Base-by-base conservation (phyloP, 1,140 invertebrate genomes). In the Oreohelix idahoensis region DNA sequence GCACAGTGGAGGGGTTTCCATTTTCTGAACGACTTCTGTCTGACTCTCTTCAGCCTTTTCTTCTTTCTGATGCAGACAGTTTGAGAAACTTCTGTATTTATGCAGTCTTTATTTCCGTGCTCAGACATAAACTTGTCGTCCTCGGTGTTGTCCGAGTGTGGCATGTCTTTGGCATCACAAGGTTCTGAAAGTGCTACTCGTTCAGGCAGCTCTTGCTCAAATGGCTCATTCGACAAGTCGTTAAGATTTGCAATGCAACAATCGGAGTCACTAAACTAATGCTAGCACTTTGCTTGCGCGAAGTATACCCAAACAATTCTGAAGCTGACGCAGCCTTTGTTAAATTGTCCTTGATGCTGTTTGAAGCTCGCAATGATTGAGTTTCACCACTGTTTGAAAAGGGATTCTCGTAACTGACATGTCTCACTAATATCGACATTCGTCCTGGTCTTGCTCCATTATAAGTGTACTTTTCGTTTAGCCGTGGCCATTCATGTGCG, bases 21-120 rank as follows among this genome's bases (percentile, higher is more conserved):
- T 83, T 89, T 91, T 73, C 88, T 89, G 36, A 87, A 88, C 77
- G 87, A 86, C 42, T 80, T 83, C 45, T 76, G 83, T 74, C 70
- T 77, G 17, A 86, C 83, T 49, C 23, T 84, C 20, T 79, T 83
- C 69, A 73, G 58, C 53, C 42, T 75, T 29, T 75, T 73, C 58
- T 38, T 70, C 73, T 45, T 83, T 76, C 58, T n/a, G 35, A 32
- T 36, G 32, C 32, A 35, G 26, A 45, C 42, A 32, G 11, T 39
- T 51, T 15, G 2, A 15, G 39, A 42, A 45, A 29, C 32, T n/a
- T 73, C 38, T 69, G 77, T 42, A 39, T 80, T 79, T 63, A 83
- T 63, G 10, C n/a, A 0, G 1, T 29, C 36, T 38, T 53, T 35
- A 23, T 32, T 2, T 32, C 2, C 53, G 53, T 29, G 15, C n/a